A percentile compares a stretch with the other conserved stretches of the same genome.
phyloP scores from a whole-genome alignment of 2,888 invertebrate species.

The Andrena haemorrhoa region DNA sequence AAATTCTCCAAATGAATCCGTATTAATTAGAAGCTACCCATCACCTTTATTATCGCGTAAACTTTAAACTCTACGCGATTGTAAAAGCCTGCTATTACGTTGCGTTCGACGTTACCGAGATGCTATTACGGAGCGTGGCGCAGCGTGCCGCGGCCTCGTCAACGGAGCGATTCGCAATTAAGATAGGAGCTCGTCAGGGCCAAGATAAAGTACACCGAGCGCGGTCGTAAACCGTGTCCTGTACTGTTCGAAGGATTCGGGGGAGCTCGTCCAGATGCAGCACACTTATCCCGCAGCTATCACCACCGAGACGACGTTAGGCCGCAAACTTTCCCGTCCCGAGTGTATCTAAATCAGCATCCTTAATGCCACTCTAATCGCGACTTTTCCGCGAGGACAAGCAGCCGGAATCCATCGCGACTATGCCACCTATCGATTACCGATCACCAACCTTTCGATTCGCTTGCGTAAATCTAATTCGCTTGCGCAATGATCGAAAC shows the following conservation, averaged over 20 bases:
- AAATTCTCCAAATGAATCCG: background rate
- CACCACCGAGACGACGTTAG: slow-evolving; percentile 34
- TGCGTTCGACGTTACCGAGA: slow-evolving; percentile 37
- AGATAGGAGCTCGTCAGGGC: slow-evolving; percentile 67
- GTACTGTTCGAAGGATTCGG: slow-evolving; percentile 42
- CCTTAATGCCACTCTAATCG: background rate
- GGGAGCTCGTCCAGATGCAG: slow-evolving; percentile 61
- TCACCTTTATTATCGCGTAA: slow-evolving; percentile 37
- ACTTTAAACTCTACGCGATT: slow-evolving; percentile 34
- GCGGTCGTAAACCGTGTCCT: slow-evolving; percentile 53
- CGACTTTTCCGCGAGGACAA: background rate
- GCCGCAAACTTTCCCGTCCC: slow-evolving; percentile 43
- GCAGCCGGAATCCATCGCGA: slow-evolving; percentile 1
- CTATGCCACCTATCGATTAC: slow-evolving; percentile 21
- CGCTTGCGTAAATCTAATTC: slow-evolving; percentile 54
- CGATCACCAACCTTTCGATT: slow-evolving; percentile 34
- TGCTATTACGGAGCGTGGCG: slow-evolving; percentile 39
- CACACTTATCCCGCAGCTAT: slow-evolving; percentile 16
- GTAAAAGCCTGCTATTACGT: slow-evolving; percentile 32
- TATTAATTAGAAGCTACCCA: background rate
- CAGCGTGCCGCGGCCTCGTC: slow-evolving; percentile 39
- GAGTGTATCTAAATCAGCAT: slow-evolving; percentile 21
- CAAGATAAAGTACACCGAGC: slow-evolving; percentile 62
- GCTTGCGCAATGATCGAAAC: background rate
- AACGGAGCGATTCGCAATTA: slow-evolving; percentile 69